Evolutionary conservation across 2,888 invertebrate species (phyloP).

Genomic region (Stenodera caucasica): DNA sequence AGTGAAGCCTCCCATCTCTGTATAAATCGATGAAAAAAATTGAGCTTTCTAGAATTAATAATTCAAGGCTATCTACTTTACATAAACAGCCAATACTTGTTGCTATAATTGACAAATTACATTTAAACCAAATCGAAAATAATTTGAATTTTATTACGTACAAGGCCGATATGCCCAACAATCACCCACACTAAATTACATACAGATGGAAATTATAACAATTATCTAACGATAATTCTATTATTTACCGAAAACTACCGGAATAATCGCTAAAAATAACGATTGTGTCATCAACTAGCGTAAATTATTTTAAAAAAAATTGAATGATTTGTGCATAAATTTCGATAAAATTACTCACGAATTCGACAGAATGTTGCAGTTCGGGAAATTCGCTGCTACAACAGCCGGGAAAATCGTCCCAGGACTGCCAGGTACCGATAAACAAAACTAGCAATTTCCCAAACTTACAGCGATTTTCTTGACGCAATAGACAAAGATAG

Average conservation of each 20-base stretch:
- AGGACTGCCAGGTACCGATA: not conserved
- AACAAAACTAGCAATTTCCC: not conserved
- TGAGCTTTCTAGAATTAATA: not conserved
- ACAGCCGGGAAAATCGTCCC: constrained; percentile 13
- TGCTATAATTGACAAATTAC: too few species aligned
- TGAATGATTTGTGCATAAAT: too few species aligned
- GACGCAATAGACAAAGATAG: not conserved
- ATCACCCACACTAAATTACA: too few species aligned
- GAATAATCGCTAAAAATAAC: not conserved
- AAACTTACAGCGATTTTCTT: not conserved
- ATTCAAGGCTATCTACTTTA: not conserved
- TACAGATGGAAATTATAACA: too few species aligned
- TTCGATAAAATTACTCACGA: too few species aligned
- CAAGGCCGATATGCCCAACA: too few species aligned
- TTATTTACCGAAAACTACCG: not conserved
- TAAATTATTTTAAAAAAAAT: not conserved
- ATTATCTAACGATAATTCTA: too few species aligned
- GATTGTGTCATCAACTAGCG: not conserved
- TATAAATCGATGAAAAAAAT: constrained; percentile 6
- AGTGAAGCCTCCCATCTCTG: constrained; percentile 72
- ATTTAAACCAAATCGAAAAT: too few species aligned
- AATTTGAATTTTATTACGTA: too few species aligned
- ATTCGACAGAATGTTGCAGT: too few species aligned
- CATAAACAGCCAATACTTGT: too few species aligned
- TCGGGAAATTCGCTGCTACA: too few species aligned